Evolutionary conservation across 2,888 invertebrate species (phyloP), one percentile per base, ranked within the genome.

Genomic region (Nudaria mundana): DNA sequence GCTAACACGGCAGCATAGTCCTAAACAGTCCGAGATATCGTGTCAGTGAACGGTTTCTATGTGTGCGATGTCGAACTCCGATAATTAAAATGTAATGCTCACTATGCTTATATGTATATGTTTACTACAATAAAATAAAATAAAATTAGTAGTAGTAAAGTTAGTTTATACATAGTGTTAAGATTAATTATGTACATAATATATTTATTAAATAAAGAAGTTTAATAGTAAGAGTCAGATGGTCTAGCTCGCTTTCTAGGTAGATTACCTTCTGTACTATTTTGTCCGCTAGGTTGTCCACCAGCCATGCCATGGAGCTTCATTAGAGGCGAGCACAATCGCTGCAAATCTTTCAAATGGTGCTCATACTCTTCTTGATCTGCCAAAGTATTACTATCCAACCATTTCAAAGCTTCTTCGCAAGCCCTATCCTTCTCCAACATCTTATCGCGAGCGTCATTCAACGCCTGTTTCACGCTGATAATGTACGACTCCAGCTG

Each of bases 401-500:
- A 77, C 95, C 95, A 95, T 37, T 83, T 87, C 33, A 95, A 74
- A 20, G 91, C 88, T 31, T 92, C 92, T 0, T 91, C 91, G 60
- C 92, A 92, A 38, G 87, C 83, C 76, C 93, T 94, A 53, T 95
- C 95, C 3, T 87, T 78, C 16, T 91, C 91, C 4, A 81, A 76
- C 28, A 96, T 72, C 69, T 91, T 93, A 31, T 84, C 87, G 0
- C 85, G 86, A 13, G 91, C 89, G 8, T 93, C 92, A 8, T 92
- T 91, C 20, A 91, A 70, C 2, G 93, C 92, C 66, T 94, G 94
- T 56, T 92, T 93, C 39, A 93, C 92, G 48, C 91, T 90, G 77
- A 93, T 94, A 11, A 92, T 88, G 73, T 95, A 95, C 35, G 90
- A 81, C 71, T 95, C 95, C 0, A 96, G 83, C 49, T 91, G 90